Percentiles rank a stretch among this genome's conserved stretches.
These are phyloP conservation scores for Carassius gibelio DNA, from an alignment of 2,113 vertebrate species.

Conservation along the genomic window DNA sequence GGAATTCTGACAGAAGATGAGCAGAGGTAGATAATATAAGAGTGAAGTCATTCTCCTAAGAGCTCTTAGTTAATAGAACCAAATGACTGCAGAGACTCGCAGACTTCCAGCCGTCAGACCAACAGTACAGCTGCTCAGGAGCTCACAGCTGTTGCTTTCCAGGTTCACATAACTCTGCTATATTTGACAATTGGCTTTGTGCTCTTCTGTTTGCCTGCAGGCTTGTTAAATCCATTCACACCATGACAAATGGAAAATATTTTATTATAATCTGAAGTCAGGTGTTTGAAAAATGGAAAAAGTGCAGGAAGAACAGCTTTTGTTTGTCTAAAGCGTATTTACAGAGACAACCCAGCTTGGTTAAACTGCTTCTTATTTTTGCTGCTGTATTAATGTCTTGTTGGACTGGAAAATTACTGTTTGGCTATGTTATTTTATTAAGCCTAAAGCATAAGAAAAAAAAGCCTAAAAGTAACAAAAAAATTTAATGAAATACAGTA, in stretches of 20 bases:
- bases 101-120: background rate
- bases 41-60: background rate
- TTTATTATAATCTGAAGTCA: background rate
- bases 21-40: background rate
- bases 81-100: background rate
- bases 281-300: background rate
- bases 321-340: background rate
- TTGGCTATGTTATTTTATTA: background rate
- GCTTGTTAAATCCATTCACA: background rate
- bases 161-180: constrained; percentile 29
- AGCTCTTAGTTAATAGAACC: background rate
- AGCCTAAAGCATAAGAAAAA: background rate
- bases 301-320: background rate
- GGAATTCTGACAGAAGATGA: background rate
- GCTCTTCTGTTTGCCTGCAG: constrained; percentile 8
- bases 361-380: background rate
- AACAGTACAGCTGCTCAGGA: background rate
- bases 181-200: constrained; percentile 23
- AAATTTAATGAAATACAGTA: background rate
- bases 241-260: background rate
- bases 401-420: constrained; percentile 4
- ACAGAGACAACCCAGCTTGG: background rate
- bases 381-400: background rate
- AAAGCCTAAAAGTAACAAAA: background rate
- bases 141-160: constrained; percentile 2